phyloP scores from a whole-genome alignment of 1,140 invertebrate genomes.

The Hormaphis cornu region DNA sequence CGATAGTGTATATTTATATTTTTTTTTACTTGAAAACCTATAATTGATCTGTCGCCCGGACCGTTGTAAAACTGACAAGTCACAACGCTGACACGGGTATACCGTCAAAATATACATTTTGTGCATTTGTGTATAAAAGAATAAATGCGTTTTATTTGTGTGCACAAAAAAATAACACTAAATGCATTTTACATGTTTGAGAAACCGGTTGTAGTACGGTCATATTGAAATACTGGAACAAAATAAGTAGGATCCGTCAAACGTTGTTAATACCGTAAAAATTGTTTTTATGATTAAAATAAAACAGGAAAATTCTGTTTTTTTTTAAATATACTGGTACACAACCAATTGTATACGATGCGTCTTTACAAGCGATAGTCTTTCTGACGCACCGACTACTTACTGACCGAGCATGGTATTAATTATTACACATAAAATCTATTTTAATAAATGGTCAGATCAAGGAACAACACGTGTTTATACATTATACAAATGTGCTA shows the following conservation, averaged over 20 bases:
- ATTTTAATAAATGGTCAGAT: no score
- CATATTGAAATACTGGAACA: not conserved
- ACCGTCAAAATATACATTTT: not conserved
- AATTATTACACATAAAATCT: no score
- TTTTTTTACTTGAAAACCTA: not conserved
- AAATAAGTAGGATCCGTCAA: not conserved
- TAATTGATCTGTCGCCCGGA: not conserved
- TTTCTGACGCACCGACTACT: no score
- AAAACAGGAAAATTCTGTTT: constrained; percentile 2
- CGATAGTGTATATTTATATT: no score
- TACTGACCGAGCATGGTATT: no score
- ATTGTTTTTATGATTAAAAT: not conserved
- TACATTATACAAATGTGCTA: no score
- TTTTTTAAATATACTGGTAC: not conserved
- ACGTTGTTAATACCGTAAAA: not conserved
- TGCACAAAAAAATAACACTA: no score
- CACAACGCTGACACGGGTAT: no score
- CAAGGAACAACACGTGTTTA: no score
- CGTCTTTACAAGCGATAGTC: no score
- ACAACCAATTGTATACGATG: not conserved
- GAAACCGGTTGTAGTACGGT: constrained; percentile 11
- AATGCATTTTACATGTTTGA: not conserved
- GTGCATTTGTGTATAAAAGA: not conserved
- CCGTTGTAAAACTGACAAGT: no score
- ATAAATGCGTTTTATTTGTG: no score